Conservation (phyloP, 2,797 vertebrate species). For the Tokudaia muenninki region DNA sequence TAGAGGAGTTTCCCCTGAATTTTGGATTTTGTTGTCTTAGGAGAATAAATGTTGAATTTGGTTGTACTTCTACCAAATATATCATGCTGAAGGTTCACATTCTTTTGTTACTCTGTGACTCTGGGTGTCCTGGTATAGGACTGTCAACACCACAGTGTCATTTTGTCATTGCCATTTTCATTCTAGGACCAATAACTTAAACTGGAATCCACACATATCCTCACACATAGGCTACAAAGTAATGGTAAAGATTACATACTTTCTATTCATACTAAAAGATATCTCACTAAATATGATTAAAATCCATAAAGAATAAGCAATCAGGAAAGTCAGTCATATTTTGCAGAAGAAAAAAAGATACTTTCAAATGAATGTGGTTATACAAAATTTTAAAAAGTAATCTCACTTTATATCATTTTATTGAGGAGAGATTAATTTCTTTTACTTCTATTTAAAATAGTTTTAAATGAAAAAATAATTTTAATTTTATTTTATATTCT, state of each 20-base stretch:
- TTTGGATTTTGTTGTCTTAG: background rate
- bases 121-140: background rate
- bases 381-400: background rate
- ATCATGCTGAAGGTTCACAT: background rate
- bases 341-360: slow-evolving; percentile 7
- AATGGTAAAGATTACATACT: background rate
- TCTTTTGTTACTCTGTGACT: background rate
- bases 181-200: background rate
- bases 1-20: background rate
- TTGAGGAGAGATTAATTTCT: background rate
- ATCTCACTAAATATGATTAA: background rate
- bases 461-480: background rate
- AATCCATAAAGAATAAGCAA: background rate
- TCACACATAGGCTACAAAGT: background rate
- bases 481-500: background rate
- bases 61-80: background rate
- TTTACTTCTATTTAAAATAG: background rate
- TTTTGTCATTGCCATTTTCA: slow-evolving; percentile 28
- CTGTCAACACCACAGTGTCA: background rate
- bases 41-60: background rate
- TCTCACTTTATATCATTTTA: background rate
- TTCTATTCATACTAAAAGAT: background rate
- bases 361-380: slow-evolving; percentile 1
- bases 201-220: background rate
- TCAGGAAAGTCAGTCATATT: background rate